Evolutionary conservation across 2,888 invertebrate species (phyloP).

Genomic region (Osmoderma eremita): DNA sequence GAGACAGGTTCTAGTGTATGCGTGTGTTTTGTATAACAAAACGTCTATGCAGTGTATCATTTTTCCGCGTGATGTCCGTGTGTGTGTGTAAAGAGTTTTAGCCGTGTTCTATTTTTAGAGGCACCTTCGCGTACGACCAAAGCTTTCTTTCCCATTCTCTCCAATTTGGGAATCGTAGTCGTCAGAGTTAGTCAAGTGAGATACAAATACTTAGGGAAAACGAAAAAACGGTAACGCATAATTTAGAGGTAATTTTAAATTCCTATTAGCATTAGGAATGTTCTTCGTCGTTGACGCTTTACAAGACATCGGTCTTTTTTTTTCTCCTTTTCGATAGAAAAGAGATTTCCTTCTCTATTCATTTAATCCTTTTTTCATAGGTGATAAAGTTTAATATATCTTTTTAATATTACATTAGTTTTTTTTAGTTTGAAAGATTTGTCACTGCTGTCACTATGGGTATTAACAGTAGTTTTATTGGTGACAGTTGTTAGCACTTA

Average conservation of each 20-base stretch:
- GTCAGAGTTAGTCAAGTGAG: neutral
- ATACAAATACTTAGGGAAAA: neutral
- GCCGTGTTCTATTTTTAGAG: conserved; percentile 33
- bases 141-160: neutral
- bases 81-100: conserved; percentile 6
- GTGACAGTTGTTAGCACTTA: conserved; percentile 25
- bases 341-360: neutral
- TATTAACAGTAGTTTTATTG: too few species aligned
- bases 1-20: too few species aligned
- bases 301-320: neutral
- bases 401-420: too few species aligned
- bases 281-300: neutral
- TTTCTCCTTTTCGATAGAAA: neutral
- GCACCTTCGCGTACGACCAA: conserved; percentile 1
- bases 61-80: neutral
- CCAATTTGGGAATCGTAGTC: neutral
- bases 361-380: too few species aligned
- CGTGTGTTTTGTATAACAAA: too few species aligned
- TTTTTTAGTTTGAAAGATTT: too few species aligned
- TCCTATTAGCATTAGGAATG: conserved; percentile 6
- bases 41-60: too few species aligned
- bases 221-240: conserved; percentile 18
- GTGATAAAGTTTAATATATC: too few species aligned
- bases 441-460: too few species aligned
- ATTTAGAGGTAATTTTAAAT: conserved; percentile 33